Percentiles rank a stretch among this genome's conserved stretches.
Evolutionary conservation across 2,888 invertebrate genomes (phyloP).

Genomic region (Ischnus inquisitorius): DNA sequence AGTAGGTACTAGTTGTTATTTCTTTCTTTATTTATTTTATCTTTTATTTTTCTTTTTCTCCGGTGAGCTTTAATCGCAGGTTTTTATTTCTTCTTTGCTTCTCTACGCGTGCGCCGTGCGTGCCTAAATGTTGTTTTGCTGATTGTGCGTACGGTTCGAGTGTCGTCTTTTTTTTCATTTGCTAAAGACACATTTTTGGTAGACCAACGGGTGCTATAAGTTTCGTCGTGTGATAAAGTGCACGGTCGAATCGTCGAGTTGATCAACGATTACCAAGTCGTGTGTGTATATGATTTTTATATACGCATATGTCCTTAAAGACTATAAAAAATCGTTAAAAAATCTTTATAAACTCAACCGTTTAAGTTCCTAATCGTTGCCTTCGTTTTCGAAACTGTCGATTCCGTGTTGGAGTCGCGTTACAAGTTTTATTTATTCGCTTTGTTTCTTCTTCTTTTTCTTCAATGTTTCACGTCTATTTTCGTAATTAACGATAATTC

Average conservation of each 20-base stretch:
- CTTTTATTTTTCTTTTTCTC: slow-evolving; percentile 30
- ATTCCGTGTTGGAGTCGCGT: slow-evolving; percentile 23
- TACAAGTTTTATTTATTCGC: slow-evolving; percentile 12
- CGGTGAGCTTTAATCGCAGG: slow-evolving; percentile 46
- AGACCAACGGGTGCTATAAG: slow-evolving; percentile 24
- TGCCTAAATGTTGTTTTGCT: slow-evolving; percentile 61
- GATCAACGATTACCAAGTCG: slow-evolving; percentile 35
- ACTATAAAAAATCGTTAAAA: slow-evolving; percentile 51
- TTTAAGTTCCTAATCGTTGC: slow-evolving; percentile 49
- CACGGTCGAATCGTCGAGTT: slow-evolving; percentile 39
- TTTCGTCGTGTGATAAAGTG: slow-evolving; percentile 49
- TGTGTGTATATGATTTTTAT: slow-evolving; percentile 19
- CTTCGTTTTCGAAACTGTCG: slow-evolving; percentile 20
- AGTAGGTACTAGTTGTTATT: slow-evolving; percentile 68
- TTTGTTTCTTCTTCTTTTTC: slow-evolving; percentile 2
- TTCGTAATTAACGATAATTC: slow-evolving; percentile 27
- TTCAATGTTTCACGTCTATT: slow-evolving; percentile 27
- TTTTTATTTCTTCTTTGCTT: slow-evolving; percentile 19
- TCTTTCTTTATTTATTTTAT: slow-evolving; percentile 1
- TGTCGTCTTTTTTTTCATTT: slow-evolving; percentile 58
- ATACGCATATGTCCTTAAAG: slow-evolving; percentile 50
- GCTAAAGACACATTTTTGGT: slow-evolving; percentile 16
- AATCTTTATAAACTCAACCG: slow-evolving; percentile 31
- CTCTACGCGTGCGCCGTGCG: slow-evolving; percentile 67
- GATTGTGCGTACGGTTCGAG: slow-evolving; percentile 72